These are phyloP conservation scores for Spilosoma lubricipeda DNA, from an alignment of 2,888 invertebrate species.

Conservation along the genomic window DNA sequence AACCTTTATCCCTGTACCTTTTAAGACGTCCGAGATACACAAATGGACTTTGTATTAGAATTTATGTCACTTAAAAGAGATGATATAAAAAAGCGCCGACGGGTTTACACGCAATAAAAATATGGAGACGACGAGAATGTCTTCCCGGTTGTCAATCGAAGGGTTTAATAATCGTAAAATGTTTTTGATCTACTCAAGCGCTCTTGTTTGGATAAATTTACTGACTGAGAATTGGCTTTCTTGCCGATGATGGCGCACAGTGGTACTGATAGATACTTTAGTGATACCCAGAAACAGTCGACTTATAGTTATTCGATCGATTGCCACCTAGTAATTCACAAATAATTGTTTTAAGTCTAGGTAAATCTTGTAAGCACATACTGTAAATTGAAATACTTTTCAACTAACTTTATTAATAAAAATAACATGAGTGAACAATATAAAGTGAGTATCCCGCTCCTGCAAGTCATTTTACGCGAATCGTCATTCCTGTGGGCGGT, in stretches of 20 bases:
- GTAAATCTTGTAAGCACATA: not conserved
- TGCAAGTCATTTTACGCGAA: too few species aligned
- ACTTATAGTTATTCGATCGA: not conserved
- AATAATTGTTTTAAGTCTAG: not conserved
- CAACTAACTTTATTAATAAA: too few species aligned
- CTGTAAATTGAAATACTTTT: not conserved
- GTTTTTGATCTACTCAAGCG: constrained; percentile 77
- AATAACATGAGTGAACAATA: too few species aligned
- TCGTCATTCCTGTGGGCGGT: too few species aligned
- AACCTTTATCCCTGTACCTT: constrained; percentile 85
- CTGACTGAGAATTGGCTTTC: constrained; percentile 41
- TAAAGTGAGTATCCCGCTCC: too few species aligned
- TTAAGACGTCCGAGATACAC: constrained; percentile 86
- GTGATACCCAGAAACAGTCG: not conserved
- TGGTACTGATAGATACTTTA: not conserved
- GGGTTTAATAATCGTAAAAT: constrained; percentile 86
- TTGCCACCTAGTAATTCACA: not conserved
- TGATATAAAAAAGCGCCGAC: constrained; percentile 85
- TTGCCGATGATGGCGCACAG: constrained; percentile 28
- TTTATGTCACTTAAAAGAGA: constrained; percentile 86
- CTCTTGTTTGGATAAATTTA: constrained; percentile 52
- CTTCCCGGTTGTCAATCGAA: constrained; percentile 84
- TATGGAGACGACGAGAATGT: constrained; percentile 82
- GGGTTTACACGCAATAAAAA: constrained; percentile 86
- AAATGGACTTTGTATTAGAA: constrained; percentile 87